These are phyloP conservation scores for Ptilodon capucinus DNA, from an alignment of 2,888 invertebrate genomes.

Conservation along the genomic window DNA sequence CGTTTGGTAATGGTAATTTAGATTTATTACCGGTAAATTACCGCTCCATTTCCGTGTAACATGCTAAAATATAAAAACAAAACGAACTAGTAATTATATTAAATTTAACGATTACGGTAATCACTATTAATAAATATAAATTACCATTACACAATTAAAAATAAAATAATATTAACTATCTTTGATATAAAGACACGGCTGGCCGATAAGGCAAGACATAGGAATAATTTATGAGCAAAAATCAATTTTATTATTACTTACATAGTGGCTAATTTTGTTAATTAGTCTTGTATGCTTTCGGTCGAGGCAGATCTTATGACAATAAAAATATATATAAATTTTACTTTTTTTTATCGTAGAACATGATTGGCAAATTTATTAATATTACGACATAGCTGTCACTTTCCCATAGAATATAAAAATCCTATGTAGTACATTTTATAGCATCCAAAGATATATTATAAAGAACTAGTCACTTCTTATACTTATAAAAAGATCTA, in stretches of 20 bases:
- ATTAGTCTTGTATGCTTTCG: background rate
- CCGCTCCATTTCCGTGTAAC: too few relatives aligned
- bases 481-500: too few relatives aligned
- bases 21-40: constrained; percentile 6
- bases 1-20: constrained; percentile 11
- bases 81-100: too few relatives aligned
- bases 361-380: background rate
- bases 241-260: constrained; percentile 5
- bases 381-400: background rate
- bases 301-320: constrained; percentile 18
- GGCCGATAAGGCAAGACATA: constrained; percentile 47
- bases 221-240: constrained; percentile 39
- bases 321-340: background rate
- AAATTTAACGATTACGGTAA: background rate
- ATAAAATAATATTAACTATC: constrained; percentile 12
- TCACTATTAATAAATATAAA: constrained; percentile 3
- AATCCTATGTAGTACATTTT: too few relatives aligned
- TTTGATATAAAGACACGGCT: constrained; percentile 38
- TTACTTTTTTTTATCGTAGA: background rate
- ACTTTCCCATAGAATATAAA: background rate
- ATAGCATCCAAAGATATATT: too few relatives aligned
- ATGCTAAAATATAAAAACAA: too few relatives aligned
- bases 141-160: constrained; percentile 14
- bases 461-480: too few relatives aligned
- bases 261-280: constrained; percentile 2